phyloP scores from a whole-genome alignment of 2,113 vertebrate genomes.

The Arizona elegans region DNA sequence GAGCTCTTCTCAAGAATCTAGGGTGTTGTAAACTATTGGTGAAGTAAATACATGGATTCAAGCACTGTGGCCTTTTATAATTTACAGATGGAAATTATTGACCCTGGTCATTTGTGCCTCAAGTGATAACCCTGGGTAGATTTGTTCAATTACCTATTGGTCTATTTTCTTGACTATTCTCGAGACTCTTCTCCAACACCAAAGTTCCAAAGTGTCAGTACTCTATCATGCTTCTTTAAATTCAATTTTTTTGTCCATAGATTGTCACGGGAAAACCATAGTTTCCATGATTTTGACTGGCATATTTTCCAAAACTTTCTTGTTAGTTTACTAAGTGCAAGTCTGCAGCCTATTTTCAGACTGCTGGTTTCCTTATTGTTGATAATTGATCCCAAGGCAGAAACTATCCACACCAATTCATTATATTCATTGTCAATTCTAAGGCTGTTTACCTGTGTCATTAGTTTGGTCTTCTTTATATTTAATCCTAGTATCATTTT shows the following conservation, averaged over 20 bases:
- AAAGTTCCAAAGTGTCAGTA: neutral
- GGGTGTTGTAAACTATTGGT: neutral
- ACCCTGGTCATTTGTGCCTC: neutral
- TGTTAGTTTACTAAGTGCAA: neutral
- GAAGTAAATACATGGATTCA: neutral
- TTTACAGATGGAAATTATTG: neutral
- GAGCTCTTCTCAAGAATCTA: neutral
- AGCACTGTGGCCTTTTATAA: neutral
- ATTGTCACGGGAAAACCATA: neutral
- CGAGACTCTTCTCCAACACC: neutral
- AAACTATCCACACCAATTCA: neutral
- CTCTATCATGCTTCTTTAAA: neutral
- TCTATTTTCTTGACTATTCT: neutral
- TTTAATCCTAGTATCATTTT: neutral
- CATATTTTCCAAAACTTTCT: neutral
- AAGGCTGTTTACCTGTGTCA: neutral
- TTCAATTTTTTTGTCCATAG: neutral
- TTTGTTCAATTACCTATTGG: neutral
- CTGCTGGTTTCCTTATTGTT: neutral
- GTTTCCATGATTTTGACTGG: neutral
- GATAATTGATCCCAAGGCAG: neutral
- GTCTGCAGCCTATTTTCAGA: neutral
- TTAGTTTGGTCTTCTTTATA: neutral
- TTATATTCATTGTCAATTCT: neutral
- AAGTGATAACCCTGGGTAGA: neutral